Conservation (phyloP, 2,888 invertebrate species). For the Ypsolopha scabrella region DNA sequence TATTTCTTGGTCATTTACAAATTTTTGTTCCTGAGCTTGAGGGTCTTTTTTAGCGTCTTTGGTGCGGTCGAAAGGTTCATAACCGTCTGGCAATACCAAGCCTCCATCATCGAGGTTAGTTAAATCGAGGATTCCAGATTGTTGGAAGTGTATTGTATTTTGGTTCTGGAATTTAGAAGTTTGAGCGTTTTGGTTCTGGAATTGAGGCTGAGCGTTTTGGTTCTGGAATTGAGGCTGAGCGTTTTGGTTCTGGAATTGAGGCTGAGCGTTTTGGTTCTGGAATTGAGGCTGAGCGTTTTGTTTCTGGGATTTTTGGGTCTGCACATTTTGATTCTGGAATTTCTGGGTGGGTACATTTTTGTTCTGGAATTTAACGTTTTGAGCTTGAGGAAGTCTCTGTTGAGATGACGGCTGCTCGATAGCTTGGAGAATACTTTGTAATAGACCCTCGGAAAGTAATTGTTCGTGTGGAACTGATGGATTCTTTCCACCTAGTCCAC, state of each 20-base stretch:
- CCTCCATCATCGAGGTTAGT: constrained; percentile 31
- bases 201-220: background rate
- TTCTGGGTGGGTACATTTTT: too few species aligned
- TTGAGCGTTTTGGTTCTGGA: background rate
- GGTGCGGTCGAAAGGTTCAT: constrained; percentile 48
- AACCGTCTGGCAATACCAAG: constrained; percentile 47
- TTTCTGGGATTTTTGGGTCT: too few species aligned
- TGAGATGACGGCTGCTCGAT: constrained; percentile 77
- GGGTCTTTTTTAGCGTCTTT: constrained; percentile 17
- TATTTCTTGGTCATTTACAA: constrained; percentile 28
- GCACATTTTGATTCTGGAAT: too few species aligned
- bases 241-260: constrained; percentile 16
- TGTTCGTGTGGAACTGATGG: constrained; percentile 77
- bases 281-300: background rate
- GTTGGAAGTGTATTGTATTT: constrained; percentile 21
- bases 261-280: background rate
- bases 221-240: too few species aligned
- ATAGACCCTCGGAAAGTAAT: constrained; percentile 80
- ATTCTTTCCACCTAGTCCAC: constrained; percentile 43
- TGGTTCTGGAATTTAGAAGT: constrained; percentile 9
- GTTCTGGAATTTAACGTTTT: constrained; percentile 9
- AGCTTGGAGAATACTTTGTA: constrained; percentile 85
- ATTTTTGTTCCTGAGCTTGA: constrained; percentile 7
- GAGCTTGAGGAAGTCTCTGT: constrained; percentile 1
- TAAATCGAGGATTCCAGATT: constrained; percentile 13